Conservation (phyloP, 30 jellyfish, hydroid and myxozoan species). For the Aurelia sp. region DNA sequence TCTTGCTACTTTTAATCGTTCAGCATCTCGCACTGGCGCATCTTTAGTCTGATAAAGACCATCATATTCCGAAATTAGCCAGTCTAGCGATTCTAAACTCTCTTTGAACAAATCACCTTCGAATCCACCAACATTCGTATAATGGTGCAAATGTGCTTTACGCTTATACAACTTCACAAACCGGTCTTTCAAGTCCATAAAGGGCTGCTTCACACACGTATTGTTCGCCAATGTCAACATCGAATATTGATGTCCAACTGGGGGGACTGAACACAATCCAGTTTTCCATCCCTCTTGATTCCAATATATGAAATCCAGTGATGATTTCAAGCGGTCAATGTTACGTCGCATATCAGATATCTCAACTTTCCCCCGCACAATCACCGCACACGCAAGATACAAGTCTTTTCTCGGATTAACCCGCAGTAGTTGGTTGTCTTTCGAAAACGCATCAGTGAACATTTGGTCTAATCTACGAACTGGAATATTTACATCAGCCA, state of each 20-base stretch:
- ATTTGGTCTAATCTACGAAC: slow-evolving; percentile 81
- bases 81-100: slow-evolving; percentile 73
- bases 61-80: slow-evolving; percentile 80
- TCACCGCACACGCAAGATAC: slow-evolving; percentile 91
- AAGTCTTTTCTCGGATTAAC: slow-evolving; percentile 86
- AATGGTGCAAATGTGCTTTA: slow-evolving; percentile 95
- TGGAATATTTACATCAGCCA: slow-evolving; percentile 75
- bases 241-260: slow-evolving; percentile 72
- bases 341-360: slow-evolving; percentile 90
- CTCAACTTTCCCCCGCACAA: slow-evolving; percentile 92
- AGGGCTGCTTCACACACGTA: slow-evolving; percentile 78
- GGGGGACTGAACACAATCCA: slow-evolving; percentile 94
- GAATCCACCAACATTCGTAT: slow-evolving; percentile 75
- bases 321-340: slow-evolving; percentile 81
- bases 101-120: slow-evolving; percentile 68
- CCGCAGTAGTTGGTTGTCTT: slow-evolving; percentile 80
- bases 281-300: slow-evolving; percentile 97
- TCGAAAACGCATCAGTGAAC: slow-evolving; percentile 94
- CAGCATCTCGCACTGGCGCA: slow-evolving; percentile 39
- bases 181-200: slow-evolving; percentile 70
- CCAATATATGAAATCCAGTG: slow-evolving; percentile 83
- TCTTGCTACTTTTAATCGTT: slow-evolving; percentile 54
- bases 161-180: slow-evolving; percentile 86
- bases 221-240: slow-evolving; percentile 84
- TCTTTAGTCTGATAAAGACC: slow-evolving; percentile 36